phyloP scores from a whole-genome alignment of 2,113 vertebrate genomes.

The Siphamia tubifer region DNA sequence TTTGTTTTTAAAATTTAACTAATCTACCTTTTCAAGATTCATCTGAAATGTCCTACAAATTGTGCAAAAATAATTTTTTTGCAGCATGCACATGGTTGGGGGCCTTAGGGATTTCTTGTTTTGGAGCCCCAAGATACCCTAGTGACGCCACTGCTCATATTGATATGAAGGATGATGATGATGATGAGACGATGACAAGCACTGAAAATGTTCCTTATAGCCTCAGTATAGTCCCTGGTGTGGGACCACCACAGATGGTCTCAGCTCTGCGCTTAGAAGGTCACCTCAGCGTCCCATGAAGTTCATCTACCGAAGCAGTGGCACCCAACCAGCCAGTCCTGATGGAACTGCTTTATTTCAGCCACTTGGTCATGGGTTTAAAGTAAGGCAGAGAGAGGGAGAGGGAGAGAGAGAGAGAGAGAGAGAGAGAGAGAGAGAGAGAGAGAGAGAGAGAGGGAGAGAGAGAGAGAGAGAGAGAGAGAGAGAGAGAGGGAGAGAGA shows the following conservation, averaged over 20 bases:
- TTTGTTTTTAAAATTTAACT: too few relatives aligned
- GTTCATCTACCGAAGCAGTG: slow-evolving; percentile 24
- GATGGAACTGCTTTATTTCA: slow-evolving; percentile 12
- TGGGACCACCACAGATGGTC: too few relatives aligned
- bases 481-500: neutral
- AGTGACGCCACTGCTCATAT: too few relatives aligned
- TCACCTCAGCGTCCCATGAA: slow-evolving; percentile 7
- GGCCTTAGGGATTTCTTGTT: too few relatives aligned
- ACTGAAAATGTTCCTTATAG: neutral
- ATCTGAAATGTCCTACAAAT: too few relatives aligned
- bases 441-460: neutral
- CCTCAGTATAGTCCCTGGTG: too few relatives aligned
- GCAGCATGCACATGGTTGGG: too few relatives aligned
- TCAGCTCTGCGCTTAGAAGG: slow-evolving; percentile 16
- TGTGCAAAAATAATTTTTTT: too few relatives aligned
- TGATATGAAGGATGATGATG: neutral
- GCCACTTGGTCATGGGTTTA: slow-evolving; percentile 12
- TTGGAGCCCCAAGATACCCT: too few relatives aligned
- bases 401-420: neutral
- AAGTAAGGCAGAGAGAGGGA: neutral
- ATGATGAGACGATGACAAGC: neutral
- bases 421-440: neutral
- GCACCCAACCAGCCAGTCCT: slow-evolving; percentile 26
- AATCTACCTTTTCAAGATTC: too few relatives aligned
- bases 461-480: neutral